Base-by-base conservation (phyloP, 2,888 invertebrate species). In the Cerceris ruficornis region DNA sequence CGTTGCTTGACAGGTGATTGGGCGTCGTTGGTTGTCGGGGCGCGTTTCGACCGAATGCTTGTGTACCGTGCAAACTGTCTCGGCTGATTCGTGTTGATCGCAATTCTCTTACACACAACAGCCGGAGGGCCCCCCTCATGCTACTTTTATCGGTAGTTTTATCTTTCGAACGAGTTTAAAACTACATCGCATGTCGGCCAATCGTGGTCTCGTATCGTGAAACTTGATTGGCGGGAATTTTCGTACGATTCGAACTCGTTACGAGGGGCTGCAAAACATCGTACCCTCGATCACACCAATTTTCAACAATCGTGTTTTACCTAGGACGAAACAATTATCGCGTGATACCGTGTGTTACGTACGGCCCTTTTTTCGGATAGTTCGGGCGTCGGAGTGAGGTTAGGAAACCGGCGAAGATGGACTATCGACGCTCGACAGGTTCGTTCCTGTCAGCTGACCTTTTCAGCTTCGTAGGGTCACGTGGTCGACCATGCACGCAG, bases 391-490 rank as follows among this genome's bases (percentile, higher is more conserved):
- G 11, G 54, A 28, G 28, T 28, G 4, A 8, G 6, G 60, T 1
- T 6, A 14, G 0, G 11, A 52, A 7, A n/a, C 2, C 6, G 8
- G 15, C 0, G n/a, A 28, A 46, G 61, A 17, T 52, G 42, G 14
- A 46, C 8, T 39, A 39, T 41, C 52, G 77, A 60, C 65, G 68
- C 57, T 60, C 58, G 75, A 69, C 65, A 61, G 62, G 52, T 77
- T 41, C 59, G 57, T 69, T 46, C 55, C 64, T 59, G 83, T 85
- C 86, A 83, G 83, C 84, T 87, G 84, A 87, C 81, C 84, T 84
- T 87, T 82, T 61, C 46, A 75, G 64, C 50, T 71, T 58, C 72
- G 64, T 57, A 71, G 70, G 73, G 67, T 81, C 81, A 83, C 81
- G 84, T 84, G 84, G 82, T 77, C 75, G 75, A 79, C 65, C 76